These are phyloP conservation scores for Athalia cordata DNA, from an alignment of 2,888 invertebrate genomes.

Conservation along the genomic window DNA sequence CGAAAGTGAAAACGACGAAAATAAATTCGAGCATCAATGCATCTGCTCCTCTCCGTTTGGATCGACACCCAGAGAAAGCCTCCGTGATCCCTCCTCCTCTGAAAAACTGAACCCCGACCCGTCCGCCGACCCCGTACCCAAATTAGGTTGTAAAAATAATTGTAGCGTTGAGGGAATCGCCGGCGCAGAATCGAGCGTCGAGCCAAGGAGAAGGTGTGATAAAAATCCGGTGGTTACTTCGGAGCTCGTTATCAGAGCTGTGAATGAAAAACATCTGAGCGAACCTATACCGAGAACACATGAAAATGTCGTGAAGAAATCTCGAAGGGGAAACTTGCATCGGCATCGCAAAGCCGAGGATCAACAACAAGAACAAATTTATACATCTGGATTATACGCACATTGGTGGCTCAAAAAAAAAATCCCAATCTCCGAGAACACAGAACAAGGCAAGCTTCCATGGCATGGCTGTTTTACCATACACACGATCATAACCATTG, in stretches of 20 bases:
- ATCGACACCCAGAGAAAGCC: constrained; percentile 82
- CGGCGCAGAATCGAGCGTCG: neutral
- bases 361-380: constrained; percentile 75
- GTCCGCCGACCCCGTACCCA: constrained; percentile 74
- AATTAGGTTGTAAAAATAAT: constrained; percentile 60
- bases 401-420: constrained; percentile 96
- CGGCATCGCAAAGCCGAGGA: constrained; percentile 63
- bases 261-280: constrained; percentile 54
- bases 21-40: constrained; percentile 82
- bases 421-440: constrained; percentile 76
- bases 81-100: constrained; percentile 77
- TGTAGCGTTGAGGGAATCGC: neutral
- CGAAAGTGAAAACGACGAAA: constrained; percentile 70
- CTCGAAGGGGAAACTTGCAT: constrained; percentile 68
- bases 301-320: constrained; percentile 54
- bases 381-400: constrained; percentile 90
- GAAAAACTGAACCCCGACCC: constrained; percentile 76
- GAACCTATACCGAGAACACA: constrained; percentile 60
- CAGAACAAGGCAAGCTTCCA: constrained; percentile 72
- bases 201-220: neutral
- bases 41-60: constrained; percentile 84
- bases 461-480: constrained; percentile 71
- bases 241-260: constrained; percentile 32
- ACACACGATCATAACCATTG: constrained; percentile 50
- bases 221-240: constrained; percentile 22